Base-by-base conservation (phyloP, 2,888 invertebrate species). In the Venustoraphidia nigricollis region DNA sequence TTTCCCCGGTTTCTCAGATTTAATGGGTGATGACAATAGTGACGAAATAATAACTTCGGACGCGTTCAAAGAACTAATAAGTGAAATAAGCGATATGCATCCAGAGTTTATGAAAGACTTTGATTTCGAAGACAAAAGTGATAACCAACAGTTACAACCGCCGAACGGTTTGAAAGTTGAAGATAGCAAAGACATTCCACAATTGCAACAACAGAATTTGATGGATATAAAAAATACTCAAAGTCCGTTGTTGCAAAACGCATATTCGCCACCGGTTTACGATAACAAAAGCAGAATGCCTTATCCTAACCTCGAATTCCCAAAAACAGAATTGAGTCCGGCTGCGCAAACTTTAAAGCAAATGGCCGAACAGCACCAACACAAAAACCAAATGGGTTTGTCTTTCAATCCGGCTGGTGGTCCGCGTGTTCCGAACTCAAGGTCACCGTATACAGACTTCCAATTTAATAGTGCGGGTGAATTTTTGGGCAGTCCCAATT, bases 301-400 rank as follows among this genome's bases (percentile, higher is more conserved):
- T 3, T 41, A 39, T 11, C 56, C 64, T 34, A 64, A 63, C 53
- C 64, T 66, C 58, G 67, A 68, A 54, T 67, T 68, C 52, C 55
- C 60, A 38, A 67, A 67, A 54, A 66, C 64, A 37, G 88, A 89
- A 64, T 73, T 87, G 65, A 90, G 91, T 51, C 88, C 93, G 27
- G 95, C 95, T 1, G 93, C 94, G 44, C 92, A 94, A 69, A 94
- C 93, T 1, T 71, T 95, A 46, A 94, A 94, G 64, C 93, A 94
- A 61, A 93, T 94, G 93, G 94, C 94, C 38, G 93, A 94, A 64
- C 94, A 94, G 66, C 94, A 94, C 67, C 93, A 93, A 68, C 90
- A 89, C 67, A 84, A 85, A 63, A 79, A 76, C 54, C 81, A 79
- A 55, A 71, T 81, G 63, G 83, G 83, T 2, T 70, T 79, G 36